phyloP scores from a whole-genome alignment of 2,888 invertebrate genomes.

The Cactoblastis cactorum region DNA sequence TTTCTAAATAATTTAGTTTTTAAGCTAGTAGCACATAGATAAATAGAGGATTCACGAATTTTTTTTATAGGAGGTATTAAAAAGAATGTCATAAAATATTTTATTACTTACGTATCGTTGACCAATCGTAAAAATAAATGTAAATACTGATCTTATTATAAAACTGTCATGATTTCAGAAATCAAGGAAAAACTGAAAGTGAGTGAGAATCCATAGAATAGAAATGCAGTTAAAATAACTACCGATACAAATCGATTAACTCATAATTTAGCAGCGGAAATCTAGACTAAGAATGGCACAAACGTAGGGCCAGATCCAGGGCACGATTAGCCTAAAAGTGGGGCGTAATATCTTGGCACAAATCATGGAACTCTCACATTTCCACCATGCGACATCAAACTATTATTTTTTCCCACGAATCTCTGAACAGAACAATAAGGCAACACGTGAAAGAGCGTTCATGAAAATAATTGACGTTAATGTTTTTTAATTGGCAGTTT shows the following conservation, averaged over 20 bases:
- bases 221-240: no score
- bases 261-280: background rate
- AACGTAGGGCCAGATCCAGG: slow-evolving; percentile 1
- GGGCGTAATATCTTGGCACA: slow-evolving; percentile 29
- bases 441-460: slow-evolving; percentile 21
- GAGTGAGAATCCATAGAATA: no score
- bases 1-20: no score
- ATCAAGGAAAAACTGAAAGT: no score
- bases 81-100: no score
- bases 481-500: slow-evolving; percentile 23
- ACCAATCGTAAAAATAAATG: no score
- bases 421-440: slow-evolving; percentile 26
- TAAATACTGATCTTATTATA: no score
- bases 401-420: slow-evolving; percentile 31
- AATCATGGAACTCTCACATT: slow-evolving; percentile 31
- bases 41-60: no score
- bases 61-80: no score
- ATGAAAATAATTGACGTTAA: slow-evolving; percentile 22
- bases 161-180: no score
- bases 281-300: slow-evolving; percentile 2
- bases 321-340: slow-evolving; percentile 21
- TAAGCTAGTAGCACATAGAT: no score
- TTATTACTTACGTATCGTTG: no score
- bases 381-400: slow-evolving; percentile 12
- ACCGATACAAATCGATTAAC: background rate